Conservation (phyloP, 2,113 vertebrate species). For the Chionomys nivalis region DNA sequence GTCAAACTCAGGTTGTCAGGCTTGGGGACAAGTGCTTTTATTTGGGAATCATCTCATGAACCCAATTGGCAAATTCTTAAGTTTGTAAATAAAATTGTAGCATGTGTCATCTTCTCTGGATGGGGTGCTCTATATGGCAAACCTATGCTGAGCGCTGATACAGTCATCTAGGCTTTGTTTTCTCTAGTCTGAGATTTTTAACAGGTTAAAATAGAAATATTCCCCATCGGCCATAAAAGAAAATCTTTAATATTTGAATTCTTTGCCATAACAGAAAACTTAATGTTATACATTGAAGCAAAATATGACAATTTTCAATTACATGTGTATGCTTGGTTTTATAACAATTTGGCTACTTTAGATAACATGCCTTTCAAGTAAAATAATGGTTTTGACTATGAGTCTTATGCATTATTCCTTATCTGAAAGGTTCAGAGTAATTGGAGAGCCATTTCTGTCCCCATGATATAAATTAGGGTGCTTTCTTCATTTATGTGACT, state of each 20-base stretch:
- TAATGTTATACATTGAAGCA: not conserved
- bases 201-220: not conserved
- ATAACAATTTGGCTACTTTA: not conserved
- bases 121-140: not conserved
- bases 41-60: not conserved
- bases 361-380: slow-evolving; percentile 28
- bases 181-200: not conserved
- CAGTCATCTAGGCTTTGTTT: not conserved
- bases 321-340: not conserved
- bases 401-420: not conserved
- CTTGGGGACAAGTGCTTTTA: too few relatives aligned
- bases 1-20: not conserved
- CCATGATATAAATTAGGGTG: not conserved
- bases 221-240: not conserved
- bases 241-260: slow-evolving; percentile 11
- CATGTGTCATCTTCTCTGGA: not conserved
- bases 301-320: not conserved
- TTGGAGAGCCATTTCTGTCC: not conserved
- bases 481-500: slow-evolving; percentile 47
- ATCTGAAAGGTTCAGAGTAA: not conserved
- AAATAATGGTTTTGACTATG: not conserved
- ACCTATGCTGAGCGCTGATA: not conserved
- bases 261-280: not conserved
- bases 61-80: not conserved
- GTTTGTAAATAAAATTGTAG: not conserved